These are phyloP conservation scores for Seriola dumerili DNA, from an alignment of 2,113 vertebrate species.

Conservation along the genomic window DNA sequence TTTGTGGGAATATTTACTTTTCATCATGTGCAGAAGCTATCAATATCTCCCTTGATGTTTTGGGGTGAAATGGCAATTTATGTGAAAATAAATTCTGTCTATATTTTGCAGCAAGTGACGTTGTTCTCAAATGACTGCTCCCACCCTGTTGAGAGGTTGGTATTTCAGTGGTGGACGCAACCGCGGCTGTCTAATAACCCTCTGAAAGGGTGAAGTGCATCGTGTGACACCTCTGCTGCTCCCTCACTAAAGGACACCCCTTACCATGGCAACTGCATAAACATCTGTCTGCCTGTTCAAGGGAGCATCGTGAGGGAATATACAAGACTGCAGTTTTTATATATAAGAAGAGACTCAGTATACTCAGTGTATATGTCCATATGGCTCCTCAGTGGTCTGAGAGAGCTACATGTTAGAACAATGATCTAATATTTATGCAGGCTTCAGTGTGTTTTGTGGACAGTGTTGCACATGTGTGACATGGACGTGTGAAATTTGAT, in stretches of 20 bases:
- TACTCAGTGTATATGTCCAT: slow-evolving; percentile 15
- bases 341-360: slow-evolving; percentile 42
- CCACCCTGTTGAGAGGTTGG: slow-evolving; percentile 31
- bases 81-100: slow-evolving; percentile 65
- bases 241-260: slow-evolving; percentile 68
- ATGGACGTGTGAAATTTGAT: slow-evolving; percentile 3
- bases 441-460: background rate
- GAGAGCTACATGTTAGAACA: slow-evolving; percentile 19
- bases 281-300: slow-evolving; percentile 71
- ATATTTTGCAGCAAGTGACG: slow-evolving; percentile 54
- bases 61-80: slow-evolving; percentile 57
- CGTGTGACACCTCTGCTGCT: slow-evolving; percentile 72
- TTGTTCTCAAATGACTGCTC: slow-evolving; percentile 42
- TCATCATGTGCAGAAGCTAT: slow-evolving; percentile 54
- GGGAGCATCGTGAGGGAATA: slow-evolving; percentile 53
- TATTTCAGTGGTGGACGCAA: slow-evolving; percentile 45
- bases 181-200: slow-evolving; percentile 43
- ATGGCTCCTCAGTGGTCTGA: background rate
- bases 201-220: slow-evolving; percentile 65
- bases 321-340: slow-evolving; percentile 55
- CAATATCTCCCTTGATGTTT: slow-evolving; percentile 57
- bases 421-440: slow-evolving; percentile 10
- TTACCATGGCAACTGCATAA: slow-evolving; percentile 83
- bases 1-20: slow-evolving; percentile 81
- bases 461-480: slow-evolving; percentile 19